Base-by-base conservation (phyloP, 2,888 invertebrate genomes). In the Agrochola circellaris region DNA sequence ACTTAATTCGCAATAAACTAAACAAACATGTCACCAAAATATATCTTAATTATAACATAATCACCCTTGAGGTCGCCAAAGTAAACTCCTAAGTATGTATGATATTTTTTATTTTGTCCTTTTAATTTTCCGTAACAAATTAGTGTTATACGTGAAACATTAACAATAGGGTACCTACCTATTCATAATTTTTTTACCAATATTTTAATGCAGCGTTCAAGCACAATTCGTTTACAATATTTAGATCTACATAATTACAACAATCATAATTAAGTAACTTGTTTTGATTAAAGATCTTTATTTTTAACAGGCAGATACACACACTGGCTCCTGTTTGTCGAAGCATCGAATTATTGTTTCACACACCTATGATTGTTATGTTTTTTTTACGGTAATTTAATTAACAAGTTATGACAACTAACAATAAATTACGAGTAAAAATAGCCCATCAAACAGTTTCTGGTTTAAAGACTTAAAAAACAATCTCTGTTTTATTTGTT, bases 281-380 rank as follows among this genome's bases (percentile, higher is more conserved):
- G 54, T 61, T 45, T 54, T 77, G 54, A 56, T 34, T 30, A 17
- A 7, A 45, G 13, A 51, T 76, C 20, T 51, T 23, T 30, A 78
- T 23, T 66, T 66, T 30, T 30, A 20, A n/a, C n/a, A 64, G 2
- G 15, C 9, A 54, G 51, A 5, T 64, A 51, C 38, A 77, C 23
- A 34, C 48, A 73, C 54, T 56, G 76, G 65, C 30, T 30, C 42
- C 78, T 67, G 79, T 45, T 67, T 78, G 45, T 34, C 78, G 30
- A 67, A 77, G 67, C 78, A 68, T 76, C 51, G 26, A 3, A 61
- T 66, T 42, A 42, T 77, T 45, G 20, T 58, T 42, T 58, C 51
- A 61, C 42, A 56, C 60, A 77, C 23, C 9, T 34, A 30, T 34
- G 23, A 30, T 23, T 34, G 6, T 30, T 9, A 15, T 48, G n/a